A percentile compares a stretch with the other conserved stretches of the same genome.
phyloP scores from a whole-genome alignment of 2,797 vertebrate genomes.

The Pipistrellus kuhlii region DNA sequence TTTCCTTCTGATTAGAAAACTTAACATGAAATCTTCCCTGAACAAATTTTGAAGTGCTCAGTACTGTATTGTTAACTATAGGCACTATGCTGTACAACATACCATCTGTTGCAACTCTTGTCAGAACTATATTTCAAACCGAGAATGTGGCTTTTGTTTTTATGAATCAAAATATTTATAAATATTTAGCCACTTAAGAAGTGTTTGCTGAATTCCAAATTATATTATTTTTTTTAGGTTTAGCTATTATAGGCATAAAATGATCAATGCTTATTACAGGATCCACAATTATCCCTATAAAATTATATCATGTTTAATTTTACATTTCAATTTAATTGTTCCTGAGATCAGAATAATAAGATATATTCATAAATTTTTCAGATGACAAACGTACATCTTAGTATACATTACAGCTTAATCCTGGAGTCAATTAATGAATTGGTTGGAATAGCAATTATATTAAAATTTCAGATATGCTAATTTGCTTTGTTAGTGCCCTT shows the following conservation, averaged over 20 bases:
- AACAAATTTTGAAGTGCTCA: background rate
- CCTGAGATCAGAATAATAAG: constrained; percentile 54
- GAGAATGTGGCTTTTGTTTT: background rate
- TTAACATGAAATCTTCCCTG: background rate
- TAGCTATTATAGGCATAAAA: background rate
- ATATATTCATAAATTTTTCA: constrained; percentile 66
- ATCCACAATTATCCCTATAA: constrained; percentile 35
- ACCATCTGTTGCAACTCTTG: background rate
- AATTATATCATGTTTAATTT: background rate
- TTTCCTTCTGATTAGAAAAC: background rate
- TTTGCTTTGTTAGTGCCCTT: constrained; percentile 78
- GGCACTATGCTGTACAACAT: background rate
- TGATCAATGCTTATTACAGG: background rate
- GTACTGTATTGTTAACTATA: background rate
- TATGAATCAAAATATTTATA: constrained; percentile 10
- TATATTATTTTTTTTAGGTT: background rate
- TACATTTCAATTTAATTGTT: constrained; percentile 8
- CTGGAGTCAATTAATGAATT: constrained; percentile 83
- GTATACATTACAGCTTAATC: constrained; percentile 74
- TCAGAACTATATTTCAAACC: background rate
- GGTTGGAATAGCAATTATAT: constrained; percentile 82
- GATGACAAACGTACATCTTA: constrained; percentile 68
- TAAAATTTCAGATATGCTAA: constrained; percentile 79
- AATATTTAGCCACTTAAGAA: background rate
- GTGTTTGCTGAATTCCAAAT: constrained; percentile 18